Evolutionary conservation across 2,113 vertebrate species (phyloP).

Genomic region (Scomber colias): DNA sequence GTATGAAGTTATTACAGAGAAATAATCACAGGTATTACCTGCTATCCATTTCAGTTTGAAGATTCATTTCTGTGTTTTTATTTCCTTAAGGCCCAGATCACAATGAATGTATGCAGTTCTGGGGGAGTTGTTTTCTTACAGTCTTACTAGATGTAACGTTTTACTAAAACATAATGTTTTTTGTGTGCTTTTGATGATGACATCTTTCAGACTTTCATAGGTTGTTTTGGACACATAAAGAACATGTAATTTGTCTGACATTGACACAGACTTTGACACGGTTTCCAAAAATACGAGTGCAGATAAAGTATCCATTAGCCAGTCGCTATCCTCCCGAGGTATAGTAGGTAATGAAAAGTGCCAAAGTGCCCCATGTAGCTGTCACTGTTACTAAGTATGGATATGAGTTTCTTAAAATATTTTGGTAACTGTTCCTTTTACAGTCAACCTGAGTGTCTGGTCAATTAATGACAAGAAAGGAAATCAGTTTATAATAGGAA

Average conservation of each 20-base stretch:
- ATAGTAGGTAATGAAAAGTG: constrained; percentile 55
- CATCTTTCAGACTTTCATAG: constrained; percentile 55
- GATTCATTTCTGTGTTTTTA: constrained; percentile 31
- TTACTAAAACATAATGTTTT: constrained; percentile 61
- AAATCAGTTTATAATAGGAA: not conserved
- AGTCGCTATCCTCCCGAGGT: constrained; percentile 34
- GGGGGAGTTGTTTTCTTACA: constrained; percentile 55
- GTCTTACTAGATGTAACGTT: constrained; percentile 64
- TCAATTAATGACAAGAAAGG: not conserved
- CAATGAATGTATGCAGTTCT: constrained; percentile 77
- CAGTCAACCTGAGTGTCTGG: constrained; percentile 15
- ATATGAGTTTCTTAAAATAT: constrained; percentile 39
- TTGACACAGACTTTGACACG: constrained; percentile 52
- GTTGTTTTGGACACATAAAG: constrained; percentile 42
- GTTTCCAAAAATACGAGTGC: constrained; percentile 37
- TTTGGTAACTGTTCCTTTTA: constrained; percentile 56
- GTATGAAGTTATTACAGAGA: constrained; percentile 45
- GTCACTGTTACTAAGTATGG: constrained; percentile 18
- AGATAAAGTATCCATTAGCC: constrained; percentile 34
- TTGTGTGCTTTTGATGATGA: constrained; percentile 64
- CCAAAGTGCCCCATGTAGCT: constrained; percentile 64
- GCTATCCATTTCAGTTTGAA: constrained; percentile 38
- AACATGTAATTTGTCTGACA: constrained; percentile 41
- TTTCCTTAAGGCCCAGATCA: constrained; percentile 55
- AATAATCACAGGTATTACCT: constrained; percentile 43